Evolutionary conservation across 2,888 invertebrate genomes (phyloP).

Genomic region (Pilophorus perplexus): DNA sequence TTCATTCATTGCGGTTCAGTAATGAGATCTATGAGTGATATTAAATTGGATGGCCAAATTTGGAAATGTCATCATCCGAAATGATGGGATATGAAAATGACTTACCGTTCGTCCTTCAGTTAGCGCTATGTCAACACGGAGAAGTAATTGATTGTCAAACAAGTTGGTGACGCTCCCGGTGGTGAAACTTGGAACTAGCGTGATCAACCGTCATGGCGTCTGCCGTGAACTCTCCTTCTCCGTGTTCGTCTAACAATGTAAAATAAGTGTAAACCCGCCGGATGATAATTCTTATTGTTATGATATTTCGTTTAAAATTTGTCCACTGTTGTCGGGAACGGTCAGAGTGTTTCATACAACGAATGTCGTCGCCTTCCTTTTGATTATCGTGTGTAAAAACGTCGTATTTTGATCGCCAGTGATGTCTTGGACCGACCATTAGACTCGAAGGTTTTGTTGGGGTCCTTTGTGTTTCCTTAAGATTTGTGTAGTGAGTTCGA

Average conservation of each 20-base stretch:
- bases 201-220: constrained; percentile 32
- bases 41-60: too few species aligned
- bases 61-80: too few species aligned
- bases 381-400: background rate
- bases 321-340: background rate
- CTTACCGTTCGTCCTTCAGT: too few species aligned
- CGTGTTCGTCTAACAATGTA: constrained; percentile 24
- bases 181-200: background rate
- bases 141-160: too few species aligned
- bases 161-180: too few species aligned
- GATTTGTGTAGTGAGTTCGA: background rate
- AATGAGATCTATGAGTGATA: too few species aligned
- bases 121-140: too few species aligned
- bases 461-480: constrained; percentile 12
- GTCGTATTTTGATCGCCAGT: background rate
- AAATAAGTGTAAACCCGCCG: background rate
- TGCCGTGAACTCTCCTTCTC: constrained; percentile 2
- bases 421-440: background rate
- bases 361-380: background rate
- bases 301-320: background rate
- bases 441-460: background rate
- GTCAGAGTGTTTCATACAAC: background rate
- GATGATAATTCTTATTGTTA: constrained; percentile 1
- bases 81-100: too few species aligned
- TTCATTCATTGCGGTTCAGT: too few species aligned